Evolutionary conservation across 2,888 invertebrate genomes (phyloP).

Genomic region (Itoplectis maculator): DNA sequence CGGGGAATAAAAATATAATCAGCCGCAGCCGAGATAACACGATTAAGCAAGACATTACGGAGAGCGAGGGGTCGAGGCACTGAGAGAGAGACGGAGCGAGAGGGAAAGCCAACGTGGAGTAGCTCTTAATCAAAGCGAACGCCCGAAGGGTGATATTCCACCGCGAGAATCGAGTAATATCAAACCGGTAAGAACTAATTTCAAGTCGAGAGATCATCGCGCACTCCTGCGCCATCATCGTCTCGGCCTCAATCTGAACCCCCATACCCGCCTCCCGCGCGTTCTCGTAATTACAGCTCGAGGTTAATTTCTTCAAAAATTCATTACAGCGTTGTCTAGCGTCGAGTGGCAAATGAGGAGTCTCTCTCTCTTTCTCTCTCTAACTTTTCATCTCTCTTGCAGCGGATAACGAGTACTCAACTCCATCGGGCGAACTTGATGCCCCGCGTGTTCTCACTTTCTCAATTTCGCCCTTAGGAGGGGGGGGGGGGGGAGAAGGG

Average conservation of each 20-base stretch:
- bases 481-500: too few relatives aligned
- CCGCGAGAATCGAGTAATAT: conserved; percentile 31
- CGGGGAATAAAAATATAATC: background rate
- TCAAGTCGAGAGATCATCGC: conserved; percentile 39
- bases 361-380: too few relatives aligned
- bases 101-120: background rate
- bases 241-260: background rate
- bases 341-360: conserved; percentile 3
- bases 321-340: conserved; percentile 1
- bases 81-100: background rate
- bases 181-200: conserved; percentile 36
- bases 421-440: conserved; percentile 11
- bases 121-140: conserved; percentile 53
- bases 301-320: conserved; percentile 53
- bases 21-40: conserved; percentile 1
- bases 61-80: background rate
- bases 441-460: background rate
- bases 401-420: conserved; percentile 1
- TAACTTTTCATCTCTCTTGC: too few relatives aligned
- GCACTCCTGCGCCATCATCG: conserved; percentile 14
- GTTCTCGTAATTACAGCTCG: conserved; percentile 13
- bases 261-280: too few relatives aligned
- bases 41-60: conserved; percentile 25
- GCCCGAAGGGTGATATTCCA: conserved; percentile 41
- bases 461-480: background rate